Base-by-base conservation (phyloP, 1,140 invertebrate species). In the Polyergus mexicanus region DNA sequence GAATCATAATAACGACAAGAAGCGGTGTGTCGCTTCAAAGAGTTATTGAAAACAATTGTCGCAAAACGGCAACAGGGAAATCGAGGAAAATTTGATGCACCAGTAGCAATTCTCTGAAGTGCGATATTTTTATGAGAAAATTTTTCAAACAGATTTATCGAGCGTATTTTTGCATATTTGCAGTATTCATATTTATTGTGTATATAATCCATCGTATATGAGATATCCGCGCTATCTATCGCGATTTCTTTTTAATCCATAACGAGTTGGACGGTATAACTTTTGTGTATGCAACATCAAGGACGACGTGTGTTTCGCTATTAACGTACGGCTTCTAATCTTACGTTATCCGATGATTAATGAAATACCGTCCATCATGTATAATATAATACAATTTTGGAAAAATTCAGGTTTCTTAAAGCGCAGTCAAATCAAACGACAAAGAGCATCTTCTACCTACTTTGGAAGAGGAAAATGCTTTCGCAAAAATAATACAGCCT, bases 41-140 rank as follows among this genome's bases (percentile, higher is more conserved):
- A 47, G 56, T 63, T 77, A 85, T 85, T 71, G 56, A 87, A 87
- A 85, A 85, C 54, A 77, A 77, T 76, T 19, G n/a, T 6, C 38
- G 35, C n/a, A 22, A 38, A 7, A 41, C 38, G 5, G 32, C 47
- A 66, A 85, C 32, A 35, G 19, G 47, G 58, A 32, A 76, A 60
- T 8, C 13, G 32, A 69, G n/a, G 44, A 51, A 71, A 86, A 72
- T 86, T 81, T 54, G 41, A 60, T 13, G 65, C 84, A 47, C 25
- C 25, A 51, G 22, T 47, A 44, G 6, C 63, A 38, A 71, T 81
- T 41, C 28, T 13, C 22, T 28, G 54, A 68, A 85, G 32, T 25
- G 32, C 22, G 51, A 13, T 78, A 69, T 85, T 83, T 83, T 72
- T 11, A 56, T 44, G 54, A 74, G 25, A 19, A 54, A 62, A 47